A percentile compares a stretch with the other conserved stretches of the same genome.
Evolutionary conservation across 2,888 invertebrate genomes (phyloP).

Genomic region (Cryptocephalus moraei): DNA sequence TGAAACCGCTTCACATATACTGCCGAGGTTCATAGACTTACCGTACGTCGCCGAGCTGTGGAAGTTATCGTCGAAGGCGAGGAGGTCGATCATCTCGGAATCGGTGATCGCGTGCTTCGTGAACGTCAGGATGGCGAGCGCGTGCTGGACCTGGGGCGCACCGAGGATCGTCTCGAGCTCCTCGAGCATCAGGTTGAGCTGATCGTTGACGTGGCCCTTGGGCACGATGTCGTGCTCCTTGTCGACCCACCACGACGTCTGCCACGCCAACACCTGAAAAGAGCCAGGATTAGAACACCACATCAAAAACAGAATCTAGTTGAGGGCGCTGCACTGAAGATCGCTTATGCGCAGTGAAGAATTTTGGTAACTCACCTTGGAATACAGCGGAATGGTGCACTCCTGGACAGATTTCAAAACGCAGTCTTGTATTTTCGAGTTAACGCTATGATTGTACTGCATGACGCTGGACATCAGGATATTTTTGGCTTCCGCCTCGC

Average conservation of each 20-base stretch:
- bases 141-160: constrained; percentile 51
- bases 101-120: constrained; percentile 71
- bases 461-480: constrained; percentile 45
- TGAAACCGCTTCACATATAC: no score
- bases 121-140: constrained; percentile 63
- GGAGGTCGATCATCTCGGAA: constrained; percentile 65
- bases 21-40: constrained; percentile 32
- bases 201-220: constrained; percentile 48
- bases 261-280: constrained; percentile 48
- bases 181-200: constrained; percentile 56
- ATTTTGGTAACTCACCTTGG: constrained; percentile 43
- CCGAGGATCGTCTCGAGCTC: constrained; percentile 59
- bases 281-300: background rate
- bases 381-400: constrained; percentile 58
- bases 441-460: constrained; percentile 50
- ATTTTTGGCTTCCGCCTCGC: constrained; percentile 42
- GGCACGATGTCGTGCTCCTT: constrained; percentile 45
- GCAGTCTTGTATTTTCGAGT: constrained; percentile 48
- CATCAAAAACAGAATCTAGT: no score
- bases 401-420: constrained; percentile 49
- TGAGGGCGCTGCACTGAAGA: no score
- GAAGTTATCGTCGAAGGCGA: constrained; percentile 54
- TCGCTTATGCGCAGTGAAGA: no score
- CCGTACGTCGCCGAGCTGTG: constrained; percentile 54
- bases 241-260: constrained; percentile 50